Base-by-base conservation (phyloP, 2,113 vertebrate species). In the Arvicanthis niloticus region DNA sequence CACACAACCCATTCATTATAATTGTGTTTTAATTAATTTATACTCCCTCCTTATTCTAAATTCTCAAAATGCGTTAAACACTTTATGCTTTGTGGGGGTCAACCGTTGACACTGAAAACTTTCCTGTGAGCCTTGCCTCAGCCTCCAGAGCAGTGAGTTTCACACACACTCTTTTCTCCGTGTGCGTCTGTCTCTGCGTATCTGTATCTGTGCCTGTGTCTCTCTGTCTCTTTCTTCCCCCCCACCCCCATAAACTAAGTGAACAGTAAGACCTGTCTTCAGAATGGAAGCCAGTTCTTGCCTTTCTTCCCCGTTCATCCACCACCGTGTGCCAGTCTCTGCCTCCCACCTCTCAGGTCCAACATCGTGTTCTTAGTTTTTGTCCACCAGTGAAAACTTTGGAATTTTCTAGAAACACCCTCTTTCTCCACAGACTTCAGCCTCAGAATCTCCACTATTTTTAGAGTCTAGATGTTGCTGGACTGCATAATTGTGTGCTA, bases 21-120 rank as follows among this genome's bases (percentile, higher is more conserved):
- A 94, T 95, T 93, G 87, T 34, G 34, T 85, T 96, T 97, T 94
- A 95, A 97, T 98, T 95, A 97, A 91, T 65, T 96, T 92, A 84
- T n/a, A 37, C 45, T 95, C 40, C 29, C 65, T 96, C 94, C 93
- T 73, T 76, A 80, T 90, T 90, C 68, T 95, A 88, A 91, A 93
- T 76, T 26, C 58, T 93, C 70, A 95, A 95, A 91, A 77, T 7
- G 0, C 65, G 89, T 86, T 91, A 95, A 98, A 34, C 17, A 67
- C 3, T 51, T 89, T 62, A 77, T 1, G 11, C 70, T 93, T 88
- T 92, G 53, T 34, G 77, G n/a, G 77, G 72, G 53, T 72, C 76
- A 78, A 0, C 93, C 87, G 81, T 95, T 73, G 72, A 78, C 0
- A 3, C 7, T 85, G 78, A 88, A 85, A 89, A 89, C 29, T 48